Evolutionary conservation across 2,888 invertebrate genomes (phyloP).

Genomic region (Dysmachus trigonus): DNA sequence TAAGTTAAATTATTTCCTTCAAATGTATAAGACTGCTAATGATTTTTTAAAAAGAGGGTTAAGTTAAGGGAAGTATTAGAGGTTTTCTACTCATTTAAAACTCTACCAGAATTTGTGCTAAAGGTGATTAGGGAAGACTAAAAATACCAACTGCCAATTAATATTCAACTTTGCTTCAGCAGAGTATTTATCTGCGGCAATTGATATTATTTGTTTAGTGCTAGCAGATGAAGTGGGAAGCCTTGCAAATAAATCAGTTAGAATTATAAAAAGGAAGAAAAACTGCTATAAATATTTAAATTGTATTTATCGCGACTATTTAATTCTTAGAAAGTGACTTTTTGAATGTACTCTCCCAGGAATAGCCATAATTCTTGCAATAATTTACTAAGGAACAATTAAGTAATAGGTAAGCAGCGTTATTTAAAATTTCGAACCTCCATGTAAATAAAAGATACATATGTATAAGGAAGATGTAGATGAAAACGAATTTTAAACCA

Average conservation of each 20-base stretch:
- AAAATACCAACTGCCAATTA: neutral
- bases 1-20: conserved; percentile 26
- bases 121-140: neutral
- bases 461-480: neutral
- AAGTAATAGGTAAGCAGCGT: neutral
- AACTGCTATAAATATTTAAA: neutral
- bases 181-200: neutral
- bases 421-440: neutral
- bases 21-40: conserved; percentile 26
- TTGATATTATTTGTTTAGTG: neutral
- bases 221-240: neutral
- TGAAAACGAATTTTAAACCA: neutral
- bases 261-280: neutral
- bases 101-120: neutral
- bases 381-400: neutral
- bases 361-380: conserved; percentile 25
- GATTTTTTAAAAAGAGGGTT: neutral
- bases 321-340: neutral
- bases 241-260: neutral
- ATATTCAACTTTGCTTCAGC: neutral
- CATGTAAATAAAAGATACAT: neutral
- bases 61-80: neutral
- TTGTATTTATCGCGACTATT: neutral
- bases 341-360: neutral
- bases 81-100: neutral